A percentile compares a stretch with the other conserved stretches of the same genome.
Evolutionary conservation across 2,113 vertebrate genomes (phyloP).

Genomic region (Ptychochromis oligacanthus): DNA sequence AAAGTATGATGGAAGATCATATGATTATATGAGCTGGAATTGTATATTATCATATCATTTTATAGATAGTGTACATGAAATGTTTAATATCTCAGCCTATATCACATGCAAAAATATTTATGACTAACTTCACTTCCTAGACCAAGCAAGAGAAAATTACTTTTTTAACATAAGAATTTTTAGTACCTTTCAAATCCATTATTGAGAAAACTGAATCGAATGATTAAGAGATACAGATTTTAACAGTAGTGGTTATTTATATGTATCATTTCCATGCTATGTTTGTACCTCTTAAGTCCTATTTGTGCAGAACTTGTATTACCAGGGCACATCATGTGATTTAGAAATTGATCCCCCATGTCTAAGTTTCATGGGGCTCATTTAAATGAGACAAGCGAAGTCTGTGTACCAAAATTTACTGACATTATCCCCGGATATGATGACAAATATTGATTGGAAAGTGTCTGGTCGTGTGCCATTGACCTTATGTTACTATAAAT

Average conservation of each 20-base stretch:
- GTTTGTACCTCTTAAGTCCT: background rate
- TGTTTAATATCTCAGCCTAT: background rate
- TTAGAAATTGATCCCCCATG: too few relatives aligned
- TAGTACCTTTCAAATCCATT: background rate
- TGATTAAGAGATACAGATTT: background rate
- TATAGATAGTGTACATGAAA: background rate
- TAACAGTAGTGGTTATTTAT: background rate
- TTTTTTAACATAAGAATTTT: background rate
- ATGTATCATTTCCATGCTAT: background rate
- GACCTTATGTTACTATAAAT: slow-evolving; percentile 2
- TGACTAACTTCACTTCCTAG: background rate
- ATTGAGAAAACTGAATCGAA: background rate
- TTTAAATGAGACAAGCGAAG: too few relatives aligned
- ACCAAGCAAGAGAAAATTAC: background rate
- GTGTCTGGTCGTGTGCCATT: background rate
- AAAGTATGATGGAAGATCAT: background rate
- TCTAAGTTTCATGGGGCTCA: too few relatives aligned
- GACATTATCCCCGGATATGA: background rate
- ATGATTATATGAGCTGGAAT: background rate
- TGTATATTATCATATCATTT: background rate
- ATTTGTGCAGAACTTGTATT: too few relatives aligned
- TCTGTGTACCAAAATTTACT: background rate
- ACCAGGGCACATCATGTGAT: too few relatives aligned
- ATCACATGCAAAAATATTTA: background rate
- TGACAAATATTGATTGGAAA: background rate